phyloP scores from a whole-genome alignment of 1,140 invertebrate genomes.

The Atopsyche davidsoni region DNA sequence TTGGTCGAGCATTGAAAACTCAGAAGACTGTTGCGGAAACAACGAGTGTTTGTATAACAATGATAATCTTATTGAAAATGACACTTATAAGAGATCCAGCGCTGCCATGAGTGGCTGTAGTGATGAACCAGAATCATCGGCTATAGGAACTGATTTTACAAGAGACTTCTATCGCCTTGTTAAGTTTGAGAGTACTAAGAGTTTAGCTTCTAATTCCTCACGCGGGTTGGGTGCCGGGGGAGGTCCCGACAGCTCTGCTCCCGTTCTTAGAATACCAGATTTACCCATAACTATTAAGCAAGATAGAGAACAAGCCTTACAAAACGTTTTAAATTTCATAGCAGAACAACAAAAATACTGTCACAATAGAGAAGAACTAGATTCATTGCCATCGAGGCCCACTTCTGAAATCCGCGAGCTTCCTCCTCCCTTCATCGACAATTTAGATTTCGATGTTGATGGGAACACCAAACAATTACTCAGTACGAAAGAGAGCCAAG shows the following conservation, averaged over 20 bases:
- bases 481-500: slow-evolving; percentile 12
- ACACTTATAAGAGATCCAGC: slow-evolving; percentile 59
- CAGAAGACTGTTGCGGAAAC: slow-evolving; percentile 39
- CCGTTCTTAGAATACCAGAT: slow-evolving; percentile 40
- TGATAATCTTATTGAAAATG: slow-evolving; percentile 33
- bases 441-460: slow-evolving; percentile 34
- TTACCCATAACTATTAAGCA: slow-evolving; percentile 42
- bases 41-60: slow-evolving; percentile 30
- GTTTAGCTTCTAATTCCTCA: slow-evolving; percentile 69
- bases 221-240: slow-evolving; percentile 46
- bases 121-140: slow-evolving; percentile 58
- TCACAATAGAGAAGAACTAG: slow-evolving; percentile 50
- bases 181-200: slow-evolving; percentile 73
- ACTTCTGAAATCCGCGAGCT: slow-evolving; percentile 47
- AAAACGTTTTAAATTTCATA: slow-evolving; percentile 68
- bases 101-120: slow-evolving; percentile 59
- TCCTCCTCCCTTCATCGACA: slow-evolving; percentile 41
- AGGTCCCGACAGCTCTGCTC: slow-evolving; percentile 42
- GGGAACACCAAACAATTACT: slow-evolving; percentile 24
- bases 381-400: slow-evolving; percentile 48
- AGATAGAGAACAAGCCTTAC: slow-evolving; percentile 63
- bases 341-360: slow-evolving; percentile 70
- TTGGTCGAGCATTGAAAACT: slow-evolving; percentile 52
- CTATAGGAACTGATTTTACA: slow-evolving; percentile 69
- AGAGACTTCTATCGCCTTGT: slow-evolving; percentile 70